A percentile compares a stretch with the other conserved stretches of the same genome.
These are phyloP conservation scores for Pristionchus japonicus DNA, from an alignment of 2,888 invertebrate species.

Conservation along the genomic window DNA sequence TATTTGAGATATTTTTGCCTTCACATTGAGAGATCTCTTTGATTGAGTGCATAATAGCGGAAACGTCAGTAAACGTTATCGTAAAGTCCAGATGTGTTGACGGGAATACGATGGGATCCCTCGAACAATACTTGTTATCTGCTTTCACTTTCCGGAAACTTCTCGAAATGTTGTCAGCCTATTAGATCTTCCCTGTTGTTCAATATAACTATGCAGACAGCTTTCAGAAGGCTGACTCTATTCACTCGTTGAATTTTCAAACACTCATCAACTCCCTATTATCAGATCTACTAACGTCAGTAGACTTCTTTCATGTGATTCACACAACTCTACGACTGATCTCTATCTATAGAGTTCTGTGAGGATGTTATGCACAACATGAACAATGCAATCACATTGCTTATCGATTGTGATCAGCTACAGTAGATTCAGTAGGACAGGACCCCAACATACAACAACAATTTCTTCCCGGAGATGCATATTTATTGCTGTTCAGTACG, in stretches of 20 bases:
- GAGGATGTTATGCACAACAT: neutral
- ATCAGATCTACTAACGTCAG: neutral
- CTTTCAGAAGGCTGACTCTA: neutral
- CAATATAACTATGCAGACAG: neutral
- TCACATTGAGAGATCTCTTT: neutral
- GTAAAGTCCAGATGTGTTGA: conserved; percentile 21
- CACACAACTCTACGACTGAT: neutral
- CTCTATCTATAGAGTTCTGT: neutral
- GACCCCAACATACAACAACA: neutral
- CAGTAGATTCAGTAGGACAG: neutral
- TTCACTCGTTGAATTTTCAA: too few species aligned
- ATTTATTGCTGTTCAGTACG: conserved; percentile 34
- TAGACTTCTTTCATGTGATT: neutral
- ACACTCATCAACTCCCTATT: neutral
- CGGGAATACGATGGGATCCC: neutral
- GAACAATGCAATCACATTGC: too few species aligned
- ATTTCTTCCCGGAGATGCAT: conserved; percentile 29
- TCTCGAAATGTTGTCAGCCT: neutral
- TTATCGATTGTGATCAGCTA: too few species aligned
- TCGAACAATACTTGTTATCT: neutral
- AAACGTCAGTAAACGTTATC: conserved; percentile 25
- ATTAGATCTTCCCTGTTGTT: neutral
- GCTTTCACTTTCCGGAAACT: neutral
- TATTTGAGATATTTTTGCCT: neutral
- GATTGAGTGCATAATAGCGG: conserved; percentile 1